These are phyloP conservation scores for Dermochelys coriacea DNA, from an alignment of 2,797 vertebrate genomes.

Conservation along the genomic window DNA sequence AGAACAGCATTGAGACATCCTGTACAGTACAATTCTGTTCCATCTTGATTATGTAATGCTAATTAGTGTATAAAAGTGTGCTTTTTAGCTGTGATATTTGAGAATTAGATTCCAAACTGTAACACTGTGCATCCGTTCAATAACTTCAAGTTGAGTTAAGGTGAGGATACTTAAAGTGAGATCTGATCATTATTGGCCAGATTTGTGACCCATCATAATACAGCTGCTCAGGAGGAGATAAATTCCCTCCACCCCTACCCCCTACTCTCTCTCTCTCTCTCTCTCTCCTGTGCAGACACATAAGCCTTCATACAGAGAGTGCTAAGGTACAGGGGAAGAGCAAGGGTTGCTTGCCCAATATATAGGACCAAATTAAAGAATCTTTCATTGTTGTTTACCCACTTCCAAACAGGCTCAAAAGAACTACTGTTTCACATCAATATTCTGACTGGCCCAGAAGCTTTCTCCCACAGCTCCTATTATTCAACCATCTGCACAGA, in stretches of 20 bases:
- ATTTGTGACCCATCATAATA: not conserved
- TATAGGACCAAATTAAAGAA: not conserved
- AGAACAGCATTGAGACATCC: not conserved
- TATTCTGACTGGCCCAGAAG: not conserved
- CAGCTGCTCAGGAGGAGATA: not conserved
- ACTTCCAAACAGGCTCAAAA: not conserved
- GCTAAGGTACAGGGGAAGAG: not conserved
- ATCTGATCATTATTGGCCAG: not conserved
- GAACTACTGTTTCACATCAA: not conserved
- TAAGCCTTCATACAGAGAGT: too few relatives aligned
- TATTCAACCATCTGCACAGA: not conserved
- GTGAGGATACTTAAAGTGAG: not conserved
- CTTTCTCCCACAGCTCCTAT: not conserved
- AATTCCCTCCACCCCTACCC: not conserved
- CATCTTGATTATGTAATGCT: not conserved
- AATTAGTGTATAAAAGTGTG: not conserved
- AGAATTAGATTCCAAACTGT: not conserved
- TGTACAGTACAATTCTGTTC: not conserved
- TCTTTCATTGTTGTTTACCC: not conserved
- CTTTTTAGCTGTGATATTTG: rapidly evolving
- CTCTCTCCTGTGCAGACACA: not conserved
- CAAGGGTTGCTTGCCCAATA: not conserved
- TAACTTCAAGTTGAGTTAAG: not conserved
- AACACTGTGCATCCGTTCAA: not conserved
- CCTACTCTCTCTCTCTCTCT: too few relatives aligned